These are phyloP conservation scores for Aricia artaxerxes DNA, from an alignment of 2,888 invertebrate species.

Conservation along the genomic window DNA sequence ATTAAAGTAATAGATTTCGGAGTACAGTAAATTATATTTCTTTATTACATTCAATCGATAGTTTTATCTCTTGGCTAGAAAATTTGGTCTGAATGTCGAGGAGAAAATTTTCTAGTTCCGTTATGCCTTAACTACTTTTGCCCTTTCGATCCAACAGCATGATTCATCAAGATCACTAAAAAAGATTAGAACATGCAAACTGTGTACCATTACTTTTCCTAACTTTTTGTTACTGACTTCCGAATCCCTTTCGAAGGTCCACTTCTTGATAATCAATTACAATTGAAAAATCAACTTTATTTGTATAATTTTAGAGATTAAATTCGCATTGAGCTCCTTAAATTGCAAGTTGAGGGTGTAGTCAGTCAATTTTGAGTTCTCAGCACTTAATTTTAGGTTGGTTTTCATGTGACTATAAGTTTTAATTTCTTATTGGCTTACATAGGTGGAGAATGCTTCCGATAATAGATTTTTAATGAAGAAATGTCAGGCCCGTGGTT, in stretches of 20 bases:
- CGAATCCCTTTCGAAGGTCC: conserved; percentile 34
- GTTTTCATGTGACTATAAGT: conserved; percentile 40
- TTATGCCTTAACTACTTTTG: not conserved
- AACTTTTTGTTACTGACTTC: conserved; percentile 46
- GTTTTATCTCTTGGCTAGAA: not conserved
- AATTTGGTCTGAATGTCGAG: not conserved
- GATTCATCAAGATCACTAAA: conserved; percentile 8
- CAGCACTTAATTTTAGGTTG: conserved; percentile 36
- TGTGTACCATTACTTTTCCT: conserved; percentile 18
- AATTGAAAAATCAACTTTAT: conserved; percentile 24
- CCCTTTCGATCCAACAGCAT: not conserved
- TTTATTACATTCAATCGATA: too few relatives aligned
- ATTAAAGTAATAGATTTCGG: too few relatives aligned
- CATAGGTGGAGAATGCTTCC: conserved; percentile 71
- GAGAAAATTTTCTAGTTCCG: not conserved
- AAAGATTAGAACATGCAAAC: conserved; percentile 25
- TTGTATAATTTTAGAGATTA: not conserved
- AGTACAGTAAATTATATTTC: too few relatives aligned
- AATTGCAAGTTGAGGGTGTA: not conserved
- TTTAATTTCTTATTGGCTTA: conserved; percentile 41
- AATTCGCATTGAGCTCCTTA: not conserved
- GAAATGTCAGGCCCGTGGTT: conserved; percentile 73
- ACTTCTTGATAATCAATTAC: conserved; percentile 7
- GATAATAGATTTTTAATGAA: conserved; percentile 81
- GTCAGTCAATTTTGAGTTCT: conserved; percentile 39